Conservation (phyloP, 2,113 vertebrate genomes). For the Triplophysa tibetana region DNA sequence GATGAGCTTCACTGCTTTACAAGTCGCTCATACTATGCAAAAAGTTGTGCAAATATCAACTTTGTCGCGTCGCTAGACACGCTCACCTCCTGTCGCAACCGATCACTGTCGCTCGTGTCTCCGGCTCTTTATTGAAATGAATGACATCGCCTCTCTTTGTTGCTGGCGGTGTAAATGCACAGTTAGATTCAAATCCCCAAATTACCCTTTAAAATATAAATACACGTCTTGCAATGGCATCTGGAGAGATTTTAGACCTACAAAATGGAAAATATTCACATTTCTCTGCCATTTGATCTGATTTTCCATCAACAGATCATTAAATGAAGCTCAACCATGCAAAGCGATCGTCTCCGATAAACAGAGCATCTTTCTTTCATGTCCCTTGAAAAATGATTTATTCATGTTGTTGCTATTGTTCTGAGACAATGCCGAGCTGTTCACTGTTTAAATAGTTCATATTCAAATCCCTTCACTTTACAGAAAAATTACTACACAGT, state of each 20-base stretch:
- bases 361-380: neutral
- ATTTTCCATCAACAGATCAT: neutral
- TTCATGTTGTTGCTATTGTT: conserved; percentile 53
- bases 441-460: neutral
- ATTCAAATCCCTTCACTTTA: conserved; percentile 21
- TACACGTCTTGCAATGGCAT: neutral
- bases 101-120: too few relatives aligned
- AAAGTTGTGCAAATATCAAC: too few relatives aligned
- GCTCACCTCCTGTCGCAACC: too few relatives aligned
- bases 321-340: neutral
- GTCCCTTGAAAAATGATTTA: conserved; percentile 51
- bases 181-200: neutral
- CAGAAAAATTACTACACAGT: neutral
- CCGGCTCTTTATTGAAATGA: too few relatives aligned
- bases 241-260: neutral
- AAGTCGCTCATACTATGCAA: too few relatives aligned
- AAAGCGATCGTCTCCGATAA: neutral
- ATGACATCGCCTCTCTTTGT: too few relatives aligned
- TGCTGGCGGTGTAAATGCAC: too few relatives aligned
- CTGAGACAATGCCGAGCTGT: conserved; percentile 42
- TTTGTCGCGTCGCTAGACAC: too few relatives aligned
- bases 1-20: too few relatives aligned
- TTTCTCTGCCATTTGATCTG: neutral
- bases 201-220: neutral
- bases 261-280: neutral